Base-by-base conservation (phyloP, 2,888 invertebrate species). In the Orchesella flavescens region DNA sequence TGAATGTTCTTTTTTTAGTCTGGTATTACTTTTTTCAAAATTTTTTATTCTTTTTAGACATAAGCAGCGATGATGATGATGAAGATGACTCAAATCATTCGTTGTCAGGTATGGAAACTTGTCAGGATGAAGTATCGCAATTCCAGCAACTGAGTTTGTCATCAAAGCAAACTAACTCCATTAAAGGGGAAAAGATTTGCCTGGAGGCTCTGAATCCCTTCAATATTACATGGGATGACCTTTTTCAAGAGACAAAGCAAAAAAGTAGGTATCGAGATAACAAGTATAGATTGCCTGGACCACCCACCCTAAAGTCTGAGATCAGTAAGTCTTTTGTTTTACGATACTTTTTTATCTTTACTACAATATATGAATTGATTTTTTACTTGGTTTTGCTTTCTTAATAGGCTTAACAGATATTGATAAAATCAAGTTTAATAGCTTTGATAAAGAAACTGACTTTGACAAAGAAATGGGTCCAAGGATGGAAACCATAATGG, bases 401-500 rank as follows among this genome's bases (percentile, higher is more conserved):
- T 61, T 55, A 12, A 10, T 44, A 53, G 73, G 68, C 2, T 69
- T 84, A 10, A 44, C 80, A 17, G 15, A 23, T 12, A 63, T 83
- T 3, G 19, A 68, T 2, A 34, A 75, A 12, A 66, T 84, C 21
- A 44, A 53, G 0, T 77, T 69, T 34, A 49, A 24, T 0, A 83
- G 79, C 24, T 74, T 86, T 21, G 84, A 86, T 49, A 1, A 34
- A 4, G 0, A 13, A 46, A 78, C 84, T 7, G 53, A 74, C 24
- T 84, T 87, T 65, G 12, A 9, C 5, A 9, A 10, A 12, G 49
- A 74, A 23, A 13, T 15, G 1, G 84, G 84, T 17, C 88, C 88
- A 7, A 66, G 75, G 19, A 19, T 66, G 17, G 63, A 66, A 34
- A 73, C 72, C 0, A 43, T 88, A 13, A 85, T 88, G 86, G 85